Base-by-base conservation (phyloP, 2,113 vertebrate genomes). In the Thamnaconus septentrionalis region DNA sequence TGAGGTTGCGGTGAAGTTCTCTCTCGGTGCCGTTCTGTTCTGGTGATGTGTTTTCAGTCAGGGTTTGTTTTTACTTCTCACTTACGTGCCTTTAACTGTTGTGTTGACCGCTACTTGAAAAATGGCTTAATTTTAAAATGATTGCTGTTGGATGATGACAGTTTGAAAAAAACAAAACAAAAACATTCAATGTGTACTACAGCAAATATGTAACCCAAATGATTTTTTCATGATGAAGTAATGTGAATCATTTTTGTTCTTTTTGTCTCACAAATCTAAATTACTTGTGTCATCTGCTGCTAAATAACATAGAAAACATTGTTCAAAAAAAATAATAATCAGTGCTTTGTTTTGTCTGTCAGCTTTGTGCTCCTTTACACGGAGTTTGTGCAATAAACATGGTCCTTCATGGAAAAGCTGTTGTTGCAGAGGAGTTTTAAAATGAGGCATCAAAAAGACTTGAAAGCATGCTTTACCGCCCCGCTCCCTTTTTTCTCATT, bases 21-120 rank as follows among this genome's bases (percentile, higher is more conserved):
- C 18, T n/a, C 10, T 50, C 11, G 11, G 7, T 44, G 0, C 10
- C 5, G 42, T 57, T 59, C 6, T 57, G 8, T 53, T 61, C 41
- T 3, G 2, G 56, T 62, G 56, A 3, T 9, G 43, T 62, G 45
- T 58, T 73, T 10, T 53, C 40, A 56, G 68, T 70, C 56, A 66
- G 57, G 60, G 48, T 65, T 75, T 58, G 46, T 53, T 70, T 69
- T 66, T 59, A 10, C 53, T 42, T 68, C 39, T 76, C 59, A 67
- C 70, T 73, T 61, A 51, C 42, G 85, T 87, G 85, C 87, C 85
- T 89, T 89, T 76, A 61, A 6, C 40, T 45, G 6, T 43, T 74
- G 69, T 55, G 79, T 81, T 51, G 2, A 31, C 18, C 18, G 18
- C 18, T 31, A 31, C 18, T 31, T 31, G 18, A 31, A 31, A 31